Evolutionary conservation across 1,140 invertebrate species (phyloP), one percentile per base, ranked within the genome.

Genomic region (Orius laevigatus): DNA sequence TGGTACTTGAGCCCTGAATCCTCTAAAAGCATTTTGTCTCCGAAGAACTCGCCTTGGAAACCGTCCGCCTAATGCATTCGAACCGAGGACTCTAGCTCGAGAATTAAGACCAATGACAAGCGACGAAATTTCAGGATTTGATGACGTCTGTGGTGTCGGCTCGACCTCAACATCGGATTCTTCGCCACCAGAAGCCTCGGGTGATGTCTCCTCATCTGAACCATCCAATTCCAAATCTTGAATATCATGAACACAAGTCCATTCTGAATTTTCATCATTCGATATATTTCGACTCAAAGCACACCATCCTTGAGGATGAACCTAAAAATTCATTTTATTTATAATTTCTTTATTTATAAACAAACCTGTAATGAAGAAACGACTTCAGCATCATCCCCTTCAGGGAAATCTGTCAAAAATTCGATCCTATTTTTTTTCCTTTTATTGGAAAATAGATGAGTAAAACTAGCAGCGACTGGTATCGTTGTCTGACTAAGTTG

Each of bases 181-280:
- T 10, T 52, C 50, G 5, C 25, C 49, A 38, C 19, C 41, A 18
- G 32, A 38, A 1, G n/a, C 16, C 16, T 48, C 50, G 14, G 50
- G 50, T 8, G 45, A 34, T 16, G 48, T 16, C 6, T 59, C 52
- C 39, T 46, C 34, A 18, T 46, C 20, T 11, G 35, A 34, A 35
- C 14, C 0, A 11, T 42, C 19, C 11, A 41, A 10, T 32, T 72
- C 68, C n/a, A 66, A 60, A 34, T 78, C 73, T 65, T 90, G 86
- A 48, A 95, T 90, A 61, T 93, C 88, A 65, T 94, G 90, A 16
- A 94, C 76, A 62, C 86, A 90, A 2, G 86, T 91, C 85, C 85
- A 93, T 80, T 93, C 88, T 39, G 84, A 81, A 56, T 74, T 76
- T 60, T 92, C 85, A 59, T 85, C 78, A 52, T 75, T 75, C 56